These are phyloP conservation scores for Chrysolina haemoptera DNA, from an alignment of 2,888 invertebrate species.

Conservation along the genomic window DNA sequence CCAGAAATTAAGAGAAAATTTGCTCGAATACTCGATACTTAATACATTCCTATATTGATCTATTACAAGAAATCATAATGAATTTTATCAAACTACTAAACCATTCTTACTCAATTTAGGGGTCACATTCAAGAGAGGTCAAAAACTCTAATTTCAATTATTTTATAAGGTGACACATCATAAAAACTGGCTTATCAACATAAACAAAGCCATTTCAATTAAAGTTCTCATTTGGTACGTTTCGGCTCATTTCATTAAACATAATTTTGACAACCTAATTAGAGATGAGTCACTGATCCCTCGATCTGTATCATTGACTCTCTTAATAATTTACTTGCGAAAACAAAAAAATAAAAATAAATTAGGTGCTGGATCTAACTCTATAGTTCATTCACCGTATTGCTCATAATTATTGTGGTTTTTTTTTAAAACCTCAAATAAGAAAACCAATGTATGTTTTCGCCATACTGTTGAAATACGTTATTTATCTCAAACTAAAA, in stretches of 20 bases:
- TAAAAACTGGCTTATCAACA: background rate
- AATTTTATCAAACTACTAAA: too few species aligned
- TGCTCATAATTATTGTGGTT: background rate
- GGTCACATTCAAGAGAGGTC: too few species aligned
- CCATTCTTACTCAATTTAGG: too few species aligned
- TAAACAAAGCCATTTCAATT: conserved; percentile 9
- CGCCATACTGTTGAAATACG: too few species aligned
- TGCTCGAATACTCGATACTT: too few species aligned
- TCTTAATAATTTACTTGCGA: background rate
- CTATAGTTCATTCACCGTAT: background rate
- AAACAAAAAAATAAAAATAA: conserved; percentile 7
- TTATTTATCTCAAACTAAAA: too few species aligned
- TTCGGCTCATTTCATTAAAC: background rate
- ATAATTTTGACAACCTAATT: conserved; percentile 1
- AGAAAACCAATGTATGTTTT: too few species aligned
- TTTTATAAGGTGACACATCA: background rate
- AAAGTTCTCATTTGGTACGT: background rate
- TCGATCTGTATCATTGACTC: background rate
- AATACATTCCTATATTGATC: too few species aligned
- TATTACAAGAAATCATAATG: too few species aligned
- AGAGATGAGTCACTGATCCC: background rate
- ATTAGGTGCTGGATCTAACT: background rate
- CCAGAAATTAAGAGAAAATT: too few species aligned
- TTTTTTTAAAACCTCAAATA: background rate
- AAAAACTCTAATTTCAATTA: too few species aligned